Base-by-base conservation (phyloP, 2,888 invertebrate genomes). In the Rotaria sp. region DNA sequence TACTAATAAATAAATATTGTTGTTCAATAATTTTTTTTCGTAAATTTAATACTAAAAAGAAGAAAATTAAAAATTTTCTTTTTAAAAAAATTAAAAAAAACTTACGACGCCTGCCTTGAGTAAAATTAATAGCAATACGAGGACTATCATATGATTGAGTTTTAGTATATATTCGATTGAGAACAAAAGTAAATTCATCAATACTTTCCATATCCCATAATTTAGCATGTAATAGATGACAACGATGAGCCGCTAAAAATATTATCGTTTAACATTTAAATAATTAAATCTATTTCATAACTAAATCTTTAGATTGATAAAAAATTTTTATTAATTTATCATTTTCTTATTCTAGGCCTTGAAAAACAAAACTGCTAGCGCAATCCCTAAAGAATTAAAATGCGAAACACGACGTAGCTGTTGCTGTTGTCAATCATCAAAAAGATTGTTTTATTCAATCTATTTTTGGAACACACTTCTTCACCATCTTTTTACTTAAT, bases 71-170 rank as follows among this genome's bases (percentile, higher is more conserved):
- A 11, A 30, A 7, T 67, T 30, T 35, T 30, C 11, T n/a, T n/a
- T n/a, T 57, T n/a, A 24, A 24, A 11, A 30, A 11, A 45, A 2
- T 80, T 45, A 10, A n/a, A 11, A 5, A 80, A 18, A 1, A 80
- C 45, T 26, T 13, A 80, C 80, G 10, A n/a, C n/a, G 24, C 26
- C 45, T 41, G 45, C 80, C 80, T 45, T 80, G 26, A 4, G 41
- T 41, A 45, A 80, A 80, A 45, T 80, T 41, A n/a, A 80, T 7
- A 13, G 80, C 80, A 45, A 80, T 45, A 21, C 80, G 41, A 45
- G 80, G 80, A 80, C 80, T 80, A 80, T 45, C 80, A n/a, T 26
- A 45, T n/a, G 45, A 45, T 80, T 26, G 26, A 26, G 80, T 80
- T 80, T 80, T 1, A 3, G 8, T 45, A n/a, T 80, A 80, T n/a